A percentile compares a stretch with the other conserved stretches of the same genome.
Conservation (phyloP, 2,113 vertebrate species). For the Athene cunicularia region DNA sequence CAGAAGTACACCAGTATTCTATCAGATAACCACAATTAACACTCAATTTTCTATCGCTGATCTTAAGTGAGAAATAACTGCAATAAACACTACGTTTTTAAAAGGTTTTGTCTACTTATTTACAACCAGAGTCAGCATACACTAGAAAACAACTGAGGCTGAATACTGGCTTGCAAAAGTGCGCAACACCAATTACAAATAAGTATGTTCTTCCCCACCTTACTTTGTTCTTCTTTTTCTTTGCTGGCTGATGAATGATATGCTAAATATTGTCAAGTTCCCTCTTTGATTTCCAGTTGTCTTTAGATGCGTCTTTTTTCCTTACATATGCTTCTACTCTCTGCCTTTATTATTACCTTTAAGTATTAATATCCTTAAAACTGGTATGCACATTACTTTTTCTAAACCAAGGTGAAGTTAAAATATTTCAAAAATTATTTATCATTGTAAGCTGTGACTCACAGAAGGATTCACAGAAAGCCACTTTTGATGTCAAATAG, state of each 20-base stretch:
- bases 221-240: not conserved
- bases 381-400: accelerated
- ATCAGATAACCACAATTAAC: not conserved
- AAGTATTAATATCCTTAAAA: not conserved
- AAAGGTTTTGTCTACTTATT: not conserved
- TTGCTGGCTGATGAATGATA: not conserved
- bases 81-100: not conserved
- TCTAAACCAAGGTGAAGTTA: not conserved
- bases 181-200: not conserved
- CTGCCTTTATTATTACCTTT: not conserved
- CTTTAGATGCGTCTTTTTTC: not conserved
- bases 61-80: not conserved
- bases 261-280: not conserved
- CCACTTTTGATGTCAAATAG: not conserved
- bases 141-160: not conserved
- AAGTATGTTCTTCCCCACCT: not conserved
- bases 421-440: not conserved
- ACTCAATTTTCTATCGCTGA: not conserved
- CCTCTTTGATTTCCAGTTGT: not conserved
- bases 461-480: not conserved
- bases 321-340: not conserved
- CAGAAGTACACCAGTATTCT: not conserved
- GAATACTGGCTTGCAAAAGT: not conserved
- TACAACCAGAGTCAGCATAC: not conserved
- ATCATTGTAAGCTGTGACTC: not conserved